phyloP scores from a whole-genome alignment of 1,140 invertebrate genomes.

The Rhagoletis zephyria region DNA sequence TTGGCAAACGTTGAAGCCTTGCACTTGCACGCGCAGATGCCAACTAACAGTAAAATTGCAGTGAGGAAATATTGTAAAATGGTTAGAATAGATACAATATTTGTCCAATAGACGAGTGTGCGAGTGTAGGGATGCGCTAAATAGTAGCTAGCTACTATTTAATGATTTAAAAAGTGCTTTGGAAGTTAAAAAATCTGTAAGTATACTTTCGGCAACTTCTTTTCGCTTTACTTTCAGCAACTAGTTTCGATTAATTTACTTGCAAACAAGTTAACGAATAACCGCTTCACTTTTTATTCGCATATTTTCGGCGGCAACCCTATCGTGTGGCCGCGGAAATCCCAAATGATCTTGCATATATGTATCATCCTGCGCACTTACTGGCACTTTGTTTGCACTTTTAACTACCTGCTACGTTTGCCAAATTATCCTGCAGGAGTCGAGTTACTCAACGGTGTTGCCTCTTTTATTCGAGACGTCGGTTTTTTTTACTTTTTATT shows the following conservation, averaged over 20 bases:
- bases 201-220: too few species aligned
- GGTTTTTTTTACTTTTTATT: background rate
- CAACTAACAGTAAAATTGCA: background rate
- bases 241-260: too few species aligned
- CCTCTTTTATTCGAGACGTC: background rate
- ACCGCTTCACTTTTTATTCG: background rate
- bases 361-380: background rate
- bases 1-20: slow-evolving; percentile 23
- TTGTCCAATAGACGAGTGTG: too few species aligned
- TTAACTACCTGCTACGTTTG: background rate
- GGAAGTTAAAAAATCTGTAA: too few species aligned
- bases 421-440: slow-evolving; percentile 31
- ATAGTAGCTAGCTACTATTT: too few species aligned
- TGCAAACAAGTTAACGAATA: too few species aligned
- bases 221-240: too few species aligned
- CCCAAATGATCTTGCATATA: background rate
- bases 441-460: background rate
- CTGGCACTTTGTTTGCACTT: background rate
- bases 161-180: too few species aligned
- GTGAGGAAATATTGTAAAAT: background rate
- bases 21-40: slow-evolving; percentile 16
- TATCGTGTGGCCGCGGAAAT: background rate
- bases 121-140: too few species aligned
- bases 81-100: background rate
- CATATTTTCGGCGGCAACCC: background rate